Evolutionary conservation across 2,888 invertebrate genomes (phyloP), one percentile per base, ranked within the genome.

Genomic region (Volucella zonaria): DNA sequence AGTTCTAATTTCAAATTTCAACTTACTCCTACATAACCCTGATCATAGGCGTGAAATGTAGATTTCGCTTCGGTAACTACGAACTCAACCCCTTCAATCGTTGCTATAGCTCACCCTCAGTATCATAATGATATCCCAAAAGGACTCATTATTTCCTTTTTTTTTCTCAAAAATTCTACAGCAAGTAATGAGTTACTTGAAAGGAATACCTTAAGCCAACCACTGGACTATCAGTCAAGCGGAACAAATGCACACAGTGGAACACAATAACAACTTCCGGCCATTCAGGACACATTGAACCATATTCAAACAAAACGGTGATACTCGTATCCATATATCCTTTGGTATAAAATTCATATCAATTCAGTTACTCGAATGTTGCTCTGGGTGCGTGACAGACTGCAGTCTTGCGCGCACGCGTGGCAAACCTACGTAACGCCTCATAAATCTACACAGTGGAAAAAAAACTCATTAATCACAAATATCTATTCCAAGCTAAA

Each of bases 181-280:
- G 10, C 18, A 2, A 8, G 67, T 56, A 45, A 56, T 58, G 47
- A 62, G 12, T 15, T 31, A 42, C 15, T 51, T 51, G 14, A 71
- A 61, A 56, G 14, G 54, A 73, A 52, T 38, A 23, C 59, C 15
- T 56, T 40, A 8, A 15, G 6, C 14, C 52, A 54, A 40, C 74
- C 38, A 47, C 58, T 47, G 45, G 52, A 47, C 45, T 23, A 10
- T 56, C 83, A 76, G 83, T 80, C 80, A 77, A 68, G 76, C 85
- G 38, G 73, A 42, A 73, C 76, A 80, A 81, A 85, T 73, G 71
- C 81, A 85, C 81, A 76, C 73, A 76, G 85, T 85, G 81, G 85
- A 81, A 81, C 85, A 85, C 73, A 81, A 85, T 85, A 81, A 85
- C 81, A 81, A 85, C 85, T 85, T 85, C 85, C 85, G 85, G 76